Evolutionary conservation across 2,113 vertebrate genomes (phyloP).

Genomic region (Phodopus roborovskii): DNA sequence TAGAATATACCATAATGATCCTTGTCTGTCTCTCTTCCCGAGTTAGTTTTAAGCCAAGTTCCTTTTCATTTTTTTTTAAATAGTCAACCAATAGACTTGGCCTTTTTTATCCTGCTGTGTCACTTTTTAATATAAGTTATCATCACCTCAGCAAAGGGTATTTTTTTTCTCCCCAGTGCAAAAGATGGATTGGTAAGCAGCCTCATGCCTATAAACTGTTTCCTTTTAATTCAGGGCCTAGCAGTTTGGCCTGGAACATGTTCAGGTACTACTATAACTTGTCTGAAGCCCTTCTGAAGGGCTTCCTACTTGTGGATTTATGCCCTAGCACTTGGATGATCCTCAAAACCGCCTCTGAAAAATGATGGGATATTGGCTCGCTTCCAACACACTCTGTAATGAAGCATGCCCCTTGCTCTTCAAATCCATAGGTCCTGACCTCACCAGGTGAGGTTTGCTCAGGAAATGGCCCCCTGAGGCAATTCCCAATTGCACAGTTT

Average conservation of each 20-base stretch:
- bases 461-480: constrained; percentile 17
- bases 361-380: constrained; percentile 13
- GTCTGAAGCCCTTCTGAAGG: constrained; percentile 64
- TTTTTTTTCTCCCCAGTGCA: constrained; percentile 68
- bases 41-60: constrained; percentile 32
- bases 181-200: constrained; percentile 77
- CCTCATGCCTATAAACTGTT: constrained; percentile 77
- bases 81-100: constrained; percentile 48
- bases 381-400: not conserved
- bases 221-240: constrained; percentile 74
- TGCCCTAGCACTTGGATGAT: constrained; percentile 58
- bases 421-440: constrained; percentile 52
- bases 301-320: constrained; percentile 62
- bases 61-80: not conserved
- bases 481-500: constrained; percentile 35
- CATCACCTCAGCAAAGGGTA: constrained; percentile 70
- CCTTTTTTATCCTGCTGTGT: not conserved
- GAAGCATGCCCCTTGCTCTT: constrained; percentile 6
- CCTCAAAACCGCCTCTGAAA: constrained; percentile 66
- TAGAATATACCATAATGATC: not conserved
- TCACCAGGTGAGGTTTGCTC: constrained; percentile 63
- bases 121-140: constrained; percentile 78
- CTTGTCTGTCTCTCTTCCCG: not conserved
- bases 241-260: constrained; percentile 73
- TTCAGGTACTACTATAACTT: constrained; percentile 77